Evolutionary conservation across 2,113 vertebrate genomes (phyloP).

Genomic region (Neofelis nebulosa): DNA sequence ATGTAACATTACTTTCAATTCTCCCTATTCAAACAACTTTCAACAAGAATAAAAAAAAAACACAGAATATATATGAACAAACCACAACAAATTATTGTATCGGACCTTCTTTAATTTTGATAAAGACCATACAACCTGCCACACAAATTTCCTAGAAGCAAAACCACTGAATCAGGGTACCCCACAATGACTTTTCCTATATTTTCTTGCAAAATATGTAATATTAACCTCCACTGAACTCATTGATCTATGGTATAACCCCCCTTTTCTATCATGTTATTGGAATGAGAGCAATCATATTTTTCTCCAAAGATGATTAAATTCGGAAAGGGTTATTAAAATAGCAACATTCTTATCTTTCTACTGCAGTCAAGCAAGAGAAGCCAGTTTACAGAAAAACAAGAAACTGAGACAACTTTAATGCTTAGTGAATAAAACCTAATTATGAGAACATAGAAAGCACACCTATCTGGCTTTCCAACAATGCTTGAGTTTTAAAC

Average conservation of each 20-base stretch:
- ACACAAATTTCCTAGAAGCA: neutral
- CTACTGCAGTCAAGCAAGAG: neutral
- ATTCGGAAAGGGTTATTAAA: neutral
- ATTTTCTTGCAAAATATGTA: neutral
- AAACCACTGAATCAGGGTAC: neutral
- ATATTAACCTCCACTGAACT: neutral
- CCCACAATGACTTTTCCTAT: neutral
- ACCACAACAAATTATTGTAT: neutral
- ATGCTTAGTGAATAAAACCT: neutral
- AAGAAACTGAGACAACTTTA: conserved; percentile 24
- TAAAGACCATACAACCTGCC: neutral
- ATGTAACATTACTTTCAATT: neutral
- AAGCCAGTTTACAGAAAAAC: neutral
- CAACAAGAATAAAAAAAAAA: neutral
- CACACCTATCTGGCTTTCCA: neutral
- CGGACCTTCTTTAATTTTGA: neutral
- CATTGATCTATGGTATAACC: neutral
- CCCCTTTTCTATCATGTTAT: neutral
- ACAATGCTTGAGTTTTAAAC: neutral
- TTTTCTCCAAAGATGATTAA: neutral
- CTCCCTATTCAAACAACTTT: neutral
- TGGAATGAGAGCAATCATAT: neutral
- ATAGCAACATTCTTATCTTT: neutral
- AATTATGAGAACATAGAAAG: neutral
- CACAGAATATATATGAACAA: neutral